Conservation (phyloP, 2,888 invertebrate genomes). For the Heliconius charithonia region DNA sequence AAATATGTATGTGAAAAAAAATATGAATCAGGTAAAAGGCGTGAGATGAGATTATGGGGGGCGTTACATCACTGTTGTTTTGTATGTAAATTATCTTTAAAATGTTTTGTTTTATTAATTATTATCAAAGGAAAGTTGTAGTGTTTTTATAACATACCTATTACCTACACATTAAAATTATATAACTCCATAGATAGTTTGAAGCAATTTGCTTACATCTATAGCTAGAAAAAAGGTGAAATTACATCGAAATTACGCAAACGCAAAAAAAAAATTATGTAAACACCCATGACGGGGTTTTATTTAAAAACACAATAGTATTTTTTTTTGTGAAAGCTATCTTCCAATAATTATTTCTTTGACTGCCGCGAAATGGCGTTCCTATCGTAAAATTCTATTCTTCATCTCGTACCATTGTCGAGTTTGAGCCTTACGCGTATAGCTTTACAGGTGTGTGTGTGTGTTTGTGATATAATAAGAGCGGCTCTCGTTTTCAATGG, state of each 20-base stretch:
- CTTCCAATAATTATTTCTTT: slow-evolving; percentile 54
- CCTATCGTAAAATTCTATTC: slow-evolving; percentile 54
- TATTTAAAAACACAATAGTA: slow-evolving; percentile 38
- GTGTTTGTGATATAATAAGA: slow-evolving; percentile 24
- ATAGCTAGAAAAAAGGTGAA: not conserved
- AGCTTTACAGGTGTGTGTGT: slow-evolving; percentile 31
- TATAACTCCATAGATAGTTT: slow-evolving; percentile 14
- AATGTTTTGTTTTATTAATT: not conserved
- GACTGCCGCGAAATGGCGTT: slow-evolving; percentile 62
- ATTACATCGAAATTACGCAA: slow-evolving; percentile 38
- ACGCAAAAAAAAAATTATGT: slow-evolving; percentile 20
- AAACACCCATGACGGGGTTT: slow-evolving; percentile 30
- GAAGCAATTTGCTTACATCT: not conserved
- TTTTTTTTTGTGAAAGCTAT: slow-evolving; percentile 61
- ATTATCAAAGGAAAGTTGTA: not conserved
- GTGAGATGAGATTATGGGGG: slow-evolving; percentile 23
- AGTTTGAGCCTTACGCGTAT: slow-evolving; percentile 33
- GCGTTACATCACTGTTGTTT: slow-evolving; percentile 15
- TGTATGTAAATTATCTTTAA: slow-evolving; percentile 21
- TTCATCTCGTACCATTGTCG: slow-evolving; percentile 12
- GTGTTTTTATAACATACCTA: not conserved
- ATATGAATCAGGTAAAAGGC: slow-evolving; percentile 22
- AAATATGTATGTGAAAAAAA: slow-evolving; percentile 28
- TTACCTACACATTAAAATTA: not conserved
- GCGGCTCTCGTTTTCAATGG: slow-evolving; percentile 63